phyloP scores from a whole-genome alignment of 2,113 vertebrate genomes.

The Lepus americanus region DNA sequence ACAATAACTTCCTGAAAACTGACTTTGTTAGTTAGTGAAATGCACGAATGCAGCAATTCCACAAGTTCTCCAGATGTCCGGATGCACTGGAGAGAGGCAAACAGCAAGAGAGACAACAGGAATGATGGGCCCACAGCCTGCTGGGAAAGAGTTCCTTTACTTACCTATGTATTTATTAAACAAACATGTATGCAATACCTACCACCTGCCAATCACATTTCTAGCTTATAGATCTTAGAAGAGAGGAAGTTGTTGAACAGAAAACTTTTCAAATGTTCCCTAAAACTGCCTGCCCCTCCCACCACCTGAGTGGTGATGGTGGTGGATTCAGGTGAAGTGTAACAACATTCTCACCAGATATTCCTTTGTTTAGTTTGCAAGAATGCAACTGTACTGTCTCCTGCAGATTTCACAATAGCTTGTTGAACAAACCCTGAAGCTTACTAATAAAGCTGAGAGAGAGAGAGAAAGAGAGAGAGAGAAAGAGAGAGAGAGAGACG shows the following conservation, averaged over 20 bases:
- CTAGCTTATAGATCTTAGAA: neutral
- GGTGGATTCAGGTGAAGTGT: neutral
- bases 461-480: neutral
- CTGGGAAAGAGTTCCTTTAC: neutral
- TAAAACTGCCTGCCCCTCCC: neutral
- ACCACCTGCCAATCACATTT: neutral
- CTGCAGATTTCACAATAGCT: neutral
- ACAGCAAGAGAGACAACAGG: neutral
- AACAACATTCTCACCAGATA: neutral
- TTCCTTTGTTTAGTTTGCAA: neutral
- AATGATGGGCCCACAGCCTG: neutral
- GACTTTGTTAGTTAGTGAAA: neutral
- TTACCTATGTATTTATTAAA: neutral
- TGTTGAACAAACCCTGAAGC: conserved; percentile 9
- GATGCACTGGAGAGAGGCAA: neutral
- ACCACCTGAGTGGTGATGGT: neutral
- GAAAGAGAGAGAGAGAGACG: neutral
- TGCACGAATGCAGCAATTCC: neutral
- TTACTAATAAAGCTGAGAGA: neutral
- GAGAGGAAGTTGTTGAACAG: neutral
- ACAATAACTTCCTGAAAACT: neutral
- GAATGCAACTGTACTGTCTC: neutral
- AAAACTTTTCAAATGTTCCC: conserved; percentile 14
- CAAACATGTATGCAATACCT: neutral
- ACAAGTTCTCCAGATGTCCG: neutral